Evolutionary conservation across 1,140 invertebrate genomes (phyloP).

Genomic region (Mylabris phalerata): DNA sequence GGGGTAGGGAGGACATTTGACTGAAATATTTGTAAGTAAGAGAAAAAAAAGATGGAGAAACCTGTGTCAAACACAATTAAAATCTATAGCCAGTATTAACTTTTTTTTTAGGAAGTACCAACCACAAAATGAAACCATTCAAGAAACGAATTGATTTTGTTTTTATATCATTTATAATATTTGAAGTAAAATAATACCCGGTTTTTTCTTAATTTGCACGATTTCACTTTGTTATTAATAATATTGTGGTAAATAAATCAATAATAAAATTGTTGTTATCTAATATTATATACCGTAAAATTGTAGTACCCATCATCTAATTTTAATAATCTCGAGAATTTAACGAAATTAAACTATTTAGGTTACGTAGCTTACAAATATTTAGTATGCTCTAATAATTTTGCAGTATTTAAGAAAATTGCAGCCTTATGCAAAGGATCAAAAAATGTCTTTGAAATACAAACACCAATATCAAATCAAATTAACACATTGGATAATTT

Average conservation of each 20-base stretch:
- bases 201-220: slow-evolving; percentile 9
- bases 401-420: too few relatives aligned
- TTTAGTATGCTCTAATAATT: too few relatives aligned
- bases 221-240: slow-evolving; percentile 22
- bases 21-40: slow-evolving; percentile 17
- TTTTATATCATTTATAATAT: slow-evolving; percentile 6
- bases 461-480: too few relatives aligned
- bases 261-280: too few relatives aligned
- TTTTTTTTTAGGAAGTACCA: slow-evolving; percentile 26
- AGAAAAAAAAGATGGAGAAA: slow-evolving; percentile 30
- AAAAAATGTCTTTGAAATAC: too few relatives aligned
- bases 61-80: slow-evolving; percentile 21
- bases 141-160: slow-evolving; percentile 30
- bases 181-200: slow-evolving; percentile 6
- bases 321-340: too few relatives aligned
- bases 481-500: too few relatives aligned
- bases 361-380: too few relatives aligned
- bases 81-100: slow-evolving; percentile 17
- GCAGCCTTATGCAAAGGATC: too few relatives aligned
- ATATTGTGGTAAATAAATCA: slow-evolving; percentile 13
- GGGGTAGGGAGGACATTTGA: background rate
- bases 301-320: too few relatives aligned
- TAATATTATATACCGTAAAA: too few relatives aligned
- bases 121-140: slow-evolving; percentile 29
- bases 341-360: too few relatives aligned